Percentiles rank a stretch among this genome's conserved stretches.
Evolutionary conservation across 2,888 invertebrate species (phyloP).

Genomic region (Trissonchulus sp.): DNA sequence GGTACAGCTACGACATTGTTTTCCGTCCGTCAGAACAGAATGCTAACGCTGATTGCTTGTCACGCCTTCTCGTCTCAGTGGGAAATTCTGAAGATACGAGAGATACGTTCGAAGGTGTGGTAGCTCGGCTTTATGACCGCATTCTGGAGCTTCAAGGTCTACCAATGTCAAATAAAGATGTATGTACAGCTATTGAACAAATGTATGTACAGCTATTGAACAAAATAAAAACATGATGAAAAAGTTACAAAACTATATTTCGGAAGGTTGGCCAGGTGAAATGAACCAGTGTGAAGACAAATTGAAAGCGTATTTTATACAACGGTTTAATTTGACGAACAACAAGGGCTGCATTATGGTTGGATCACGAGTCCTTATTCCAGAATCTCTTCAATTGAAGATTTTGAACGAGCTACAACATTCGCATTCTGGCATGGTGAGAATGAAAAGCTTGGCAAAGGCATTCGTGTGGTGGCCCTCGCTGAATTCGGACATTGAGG

Average conservation of each 20-base stretch:
- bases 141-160: no score
- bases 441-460: not conserved
- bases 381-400: not conserved
- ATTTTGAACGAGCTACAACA: not conserved
- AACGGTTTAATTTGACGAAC: constrained; percentile 25
- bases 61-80: constrained; percentile 29
- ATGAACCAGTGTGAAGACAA: not conserved
- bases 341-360: constrained; percentile 36
- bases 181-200: not conserved
- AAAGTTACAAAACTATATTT: not conserved
- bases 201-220: no score
- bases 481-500: not conserved
- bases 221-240: no score
- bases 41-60: constrained; percentile 36
- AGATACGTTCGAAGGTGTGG: no score
- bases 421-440: constrained; percentile 1
- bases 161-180: no score
- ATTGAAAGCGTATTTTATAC: not conserved
- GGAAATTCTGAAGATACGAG: no score
- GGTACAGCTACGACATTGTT: constrained; percentile 22
- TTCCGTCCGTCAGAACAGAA: constrained; percentile 22
- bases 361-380: constrained; percentile 9
- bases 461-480: constrained; percentile 1
- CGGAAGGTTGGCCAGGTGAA: constrained; percentile 1
- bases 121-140: no score